Evolutionary conservation across 2,113 vertebrate genomes (phyloP).

Genomic region (Prolemur simus): DNA sequence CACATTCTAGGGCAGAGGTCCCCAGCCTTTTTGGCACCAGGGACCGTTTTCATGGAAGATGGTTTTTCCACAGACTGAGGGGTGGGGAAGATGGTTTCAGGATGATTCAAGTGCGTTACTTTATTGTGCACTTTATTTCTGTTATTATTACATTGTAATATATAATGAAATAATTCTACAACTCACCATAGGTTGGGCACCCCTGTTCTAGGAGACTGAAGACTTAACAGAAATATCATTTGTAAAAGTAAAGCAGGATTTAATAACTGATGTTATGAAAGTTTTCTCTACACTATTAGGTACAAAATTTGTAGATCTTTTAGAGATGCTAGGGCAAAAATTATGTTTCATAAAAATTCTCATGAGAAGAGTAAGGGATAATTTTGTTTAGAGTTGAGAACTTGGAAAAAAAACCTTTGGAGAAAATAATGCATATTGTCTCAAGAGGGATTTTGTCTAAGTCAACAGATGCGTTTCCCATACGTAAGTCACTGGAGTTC

Average conservation of each 20-base stretch:
- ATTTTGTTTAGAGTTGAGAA: neutral
- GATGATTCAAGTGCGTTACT: too few species aligned
- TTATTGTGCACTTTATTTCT: too few species aligned
- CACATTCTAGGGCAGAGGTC: neutral
- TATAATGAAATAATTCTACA: too few species aligned
- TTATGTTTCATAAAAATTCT: slow-evolving; percentile 25
- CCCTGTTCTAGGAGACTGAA: neutral
- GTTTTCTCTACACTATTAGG: neutral
- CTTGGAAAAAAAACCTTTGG: neutral
- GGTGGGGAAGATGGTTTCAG: too few species aligned
- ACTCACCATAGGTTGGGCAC: too few species aligned
- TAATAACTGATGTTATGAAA: neutral
- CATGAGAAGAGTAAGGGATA: neutral
- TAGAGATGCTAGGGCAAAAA: neutral
- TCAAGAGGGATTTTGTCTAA: neutral
- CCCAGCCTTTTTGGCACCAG: too few species aligned
- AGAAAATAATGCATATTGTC: neutral
- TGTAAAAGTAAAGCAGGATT: neutral
- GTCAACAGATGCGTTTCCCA: slow-evolving; percentile 7
- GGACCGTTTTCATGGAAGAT: too few species aligned
- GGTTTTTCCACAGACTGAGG: too few species aligned
- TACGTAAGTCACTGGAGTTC: neutral
- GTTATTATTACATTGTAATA: too few species aligned
- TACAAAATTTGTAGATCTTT: neutral
- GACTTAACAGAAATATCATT: neutral